Base-by-base conservation (phyloP, 2,888 invertebrate genomes). In the Eristalis intricaria region DNA sequence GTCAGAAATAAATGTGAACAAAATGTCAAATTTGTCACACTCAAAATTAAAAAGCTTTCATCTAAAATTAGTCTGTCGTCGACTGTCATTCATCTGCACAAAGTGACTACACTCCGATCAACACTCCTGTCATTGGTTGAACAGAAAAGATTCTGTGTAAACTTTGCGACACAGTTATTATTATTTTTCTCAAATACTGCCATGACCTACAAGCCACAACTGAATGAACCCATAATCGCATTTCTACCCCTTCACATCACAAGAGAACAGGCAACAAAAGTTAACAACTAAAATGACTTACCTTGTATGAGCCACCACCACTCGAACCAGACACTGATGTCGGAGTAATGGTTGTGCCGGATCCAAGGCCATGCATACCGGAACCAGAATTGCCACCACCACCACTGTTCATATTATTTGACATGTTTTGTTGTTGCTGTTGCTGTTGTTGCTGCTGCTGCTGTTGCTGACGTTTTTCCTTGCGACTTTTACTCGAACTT, bases 401-500 rank as follows among this genome's bases (percentile, higher is more conserved):
- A 3, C 90, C 91, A 4, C 90, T 91, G 89, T 92, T 92, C 56
- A 92, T 81, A 77, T 91, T 92, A 38, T 91, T 92, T 61, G 92
- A 91, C 89, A 93, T 89, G 84, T 91, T 92, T 80, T 92, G 92
- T 76, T 91, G 92, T 91, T 70, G 92, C 91, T 58, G 92, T 90
- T 64, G 92, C 56, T 90, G 90, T 35, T 91, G 90, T 69, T 90
- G 90, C 66, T 91, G 91, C 19, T 50, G 50, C 8, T 50, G 91
- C 65, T 92, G n/a, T n/a, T n/a, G 92, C 32, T 92, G 92, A 4
- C 92, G 92, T 76, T 93, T 92, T 86, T 93, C 93, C 78, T 93
- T 93, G 19, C 93, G 92, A 40, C 91, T 91, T 84, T 93, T 93
- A 61, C 83, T 89, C 65, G 89, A 85, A 88, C 91, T 92, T 38